Base-by-base conservation (phyloP, 2,797 vertebrate genomes). In the Anniella stebbinsi region DNA sequence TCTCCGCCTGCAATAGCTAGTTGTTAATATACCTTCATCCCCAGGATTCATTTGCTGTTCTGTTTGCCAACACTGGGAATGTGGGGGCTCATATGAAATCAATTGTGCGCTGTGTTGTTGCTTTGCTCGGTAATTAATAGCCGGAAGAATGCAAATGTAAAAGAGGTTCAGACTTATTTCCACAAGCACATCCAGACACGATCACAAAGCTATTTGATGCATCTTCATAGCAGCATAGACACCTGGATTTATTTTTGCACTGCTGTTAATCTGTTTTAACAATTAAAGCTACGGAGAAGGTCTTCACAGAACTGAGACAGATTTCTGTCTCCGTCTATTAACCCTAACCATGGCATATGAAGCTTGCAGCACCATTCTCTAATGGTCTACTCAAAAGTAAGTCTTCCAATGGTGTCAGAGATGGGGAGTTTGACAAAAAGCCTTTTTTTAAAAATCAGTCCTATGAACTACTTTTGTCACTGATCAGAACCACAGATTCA, bases 211-310 rank as follows among this genome's bases (percentile, higher is more conserved):
- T 91, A 90, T 94, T 88, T 92, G 95, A 94, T 94, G 87, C 89
- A 91, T 94, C 90, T 91, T 87, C 93, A 94, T 91, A 90, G 95
- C 94, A 87, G 95, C 92, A 89, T 90, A 85, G 92, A 89, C 89
- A 91, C n/a, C 91, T 72, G n/a, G 87, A 91, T 89, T 90, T 90
- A 87, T 95, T 94, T 85, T 91, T 90, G 82, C 2, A 72, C 78
- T 1, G 67, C 70, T 81, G 67, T 21, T 77, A 48, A 92, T 92
- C 93, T 67, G 57, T 77, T 76, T 94, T 88, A 63, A 78, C 95
- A 93, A 95, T 95, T 95, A 94, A 70, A 91, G 87, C 70, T 89
- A 88, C 33, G 72, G 86, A 94, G 92, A 87, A 95, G 91, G 77
- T 66, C 38, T 92, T 92, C 90, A 89, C 73, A 90, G 92, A 89